Percentiles rank a stretch among this genome's conserved stretches.
Conservation (phyloP, 2,113 vertebrate species). For the Corvus hawaiiensis region DNA sequence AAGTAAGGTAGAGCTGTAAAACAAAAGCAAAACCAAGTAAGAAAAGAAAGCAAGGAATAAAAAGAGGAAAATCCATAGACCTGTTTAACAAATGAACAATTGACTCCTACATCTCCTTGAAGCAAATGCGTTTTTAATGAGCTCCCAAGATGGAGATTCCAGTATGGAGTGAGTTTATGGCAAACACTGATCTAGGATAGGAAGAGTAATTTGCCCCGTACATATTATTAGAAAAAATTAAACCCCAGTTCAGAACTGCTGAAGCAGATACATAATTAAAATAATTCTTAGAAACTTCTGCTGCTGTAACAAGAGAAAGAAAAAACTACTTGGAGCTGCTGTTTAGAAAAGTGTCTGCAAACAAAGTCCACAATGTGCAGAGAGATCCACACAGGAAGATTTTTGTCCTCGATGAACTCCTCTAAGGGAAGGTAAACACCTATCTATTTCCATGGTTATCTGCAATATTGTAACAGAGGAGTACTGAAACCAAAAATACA, state of each 20-base stretch:
- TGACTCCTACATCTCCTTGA: neutral
- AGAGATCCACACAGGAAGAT: neutral
- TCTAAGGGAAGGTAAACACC: neutral
- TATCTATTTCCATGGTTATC: neutral
- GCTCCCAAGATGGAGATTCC: neutral
- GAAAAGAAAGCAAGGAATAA: neutral
- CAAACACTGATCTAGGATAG: neutral
- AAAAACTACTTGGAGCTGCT: neutral
- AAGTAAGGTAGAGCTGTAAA: slow-evolving; percentile 41
- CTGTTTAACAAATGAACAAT: neutral
- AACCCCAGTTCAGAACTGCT: neutral
- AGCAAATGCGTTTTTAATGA: slow-evolving; percentile 21
- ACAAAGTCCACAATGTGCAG: neutral
- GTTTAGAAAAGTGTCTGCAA: neutral
- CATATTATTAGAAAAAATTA: neutral
- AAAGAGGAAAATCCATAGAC: neutral
- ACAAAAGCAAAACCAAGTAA: slow-evolving; percentile 30
- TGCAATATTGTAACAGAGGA: neutral
- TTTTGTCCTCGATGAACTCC: neutral
- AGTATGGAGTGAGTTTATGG: neutral
- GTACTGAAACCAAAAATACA: neutral
- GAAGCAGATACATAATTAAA: slow-evolving; percentile 2
- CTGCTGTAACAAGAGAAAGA: neutral
- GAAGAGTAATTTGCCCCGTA: neutral
- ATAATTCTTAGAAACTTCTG: neutral